Evolutionary conservation across 2,888 invertebrate species (phyloP), one percentile per base, ranked within the genome.

Genomic region (Himalopsyche anomala): DNA sequence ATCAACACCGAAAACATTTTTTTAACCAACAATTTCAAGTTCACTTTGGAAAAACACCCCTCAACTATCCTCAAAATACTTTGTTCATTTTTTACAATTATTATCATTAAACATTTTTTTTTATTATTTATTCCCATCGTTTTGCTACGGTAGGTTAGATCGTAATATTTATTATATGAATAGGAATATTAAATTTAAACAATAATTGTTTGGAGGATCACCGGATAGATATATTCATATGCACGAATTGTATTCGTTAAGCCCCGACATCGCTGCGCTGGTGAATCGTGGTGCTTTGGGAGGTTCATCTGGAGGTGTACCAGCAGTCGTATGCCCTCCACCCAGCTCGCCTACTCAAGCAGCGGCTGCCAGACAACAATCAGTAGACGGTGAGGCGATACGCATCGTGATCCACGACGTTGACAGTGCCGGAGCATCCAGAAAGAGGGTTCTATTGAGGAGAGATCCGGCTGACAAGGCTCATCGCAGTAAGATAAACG

Each of bases 381-480:
- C 97, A 36, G 96, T 96, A 87, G 98, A 98, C 90, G 98, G 98
- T 1, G 98, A 98, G 91, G 97, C 97, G 89, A 98, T 98, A 90
- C 96, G 97, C 91, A 98, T 98, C 89, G 97, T 98, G 89, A 98
- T 98, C 90, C 97, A 98, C 90, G 98, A 98, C 91, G 98, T 98
- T 17, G 98, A 98, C 91, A 96, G 96, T 87, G 95, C 94, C 62
- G 92, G 94, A 87, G 92, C 94, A 89, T 93, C 94, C 89, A 96
- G 96, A 89, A 94, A 96, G 87, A 94, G 97, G 89, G 96, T 97
- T 84, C 93, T 95, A 15, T 92, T 97, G 84, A 94, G 96, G 84
- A 94, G 96, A 88, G 97, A 97, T 92, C 96, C 97, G 54, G 94
- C 95, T 74, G 97, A 97, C 91, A 97, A 97, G 91, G 96, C 97